Evolutionary conservation across 1,140 invertebrate species (phyloP).

Genomic region (Bilobella aurantiaca): DNA sequence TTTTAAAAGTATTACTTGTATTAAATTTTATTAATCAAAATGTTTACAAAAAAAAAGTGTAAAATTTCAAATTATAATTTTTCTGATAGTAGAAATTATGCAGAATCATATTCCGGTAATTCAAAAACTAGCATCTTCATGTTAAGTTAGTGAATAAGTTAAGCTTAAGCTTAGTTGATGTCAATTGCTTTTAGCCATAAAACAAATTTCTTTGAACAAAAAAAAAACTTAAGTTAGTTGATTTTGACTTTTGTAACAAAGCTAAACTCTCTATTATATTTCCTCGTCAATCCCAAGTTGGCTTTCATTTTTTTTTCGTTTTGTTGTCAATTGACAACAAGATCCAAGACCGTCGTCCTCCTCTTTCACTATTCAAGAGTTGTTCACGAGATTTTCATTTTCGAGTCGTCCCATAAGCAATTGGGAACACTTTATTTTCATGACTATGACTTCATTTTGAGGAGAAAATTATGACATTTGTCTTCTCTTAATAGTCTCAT

Average conservation of each 20-base stretch:
- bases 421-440: constrained; percentile 27
- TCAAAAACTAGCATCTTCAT: no score
- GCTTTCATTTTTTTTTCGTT: neutral
- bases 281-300: neutral
- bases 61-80: no score
- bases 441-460: constrained; percentile 34
- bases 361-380: neutral
- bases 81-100: no score
- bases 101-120: no score
- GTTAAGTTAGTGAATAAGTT: no score
- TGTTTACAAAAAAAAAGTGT: no score
- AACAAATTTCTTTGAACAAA: neutral
- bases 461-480: constrained; percentile 34
- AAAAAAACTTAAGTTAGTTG: neutral
- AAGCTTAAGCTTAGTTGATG: no score
- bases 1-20: neutral
- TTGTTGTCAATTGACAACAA: neutral
- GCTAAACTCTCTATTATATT: no score
- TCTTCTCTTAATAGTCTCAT: constrained; percentile 25
- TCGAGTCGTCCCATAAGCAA: neutral
- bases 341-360: neutral
- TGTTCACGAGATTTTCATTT: constrained; percentile 9
- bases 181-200: neutral
- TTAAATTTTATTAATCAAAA: neutral
- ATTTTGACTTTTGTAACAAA: no score